Base-by-base conservation (phyloP, 2,113 vertebrate species). In the Laticauda colubrina region DNA sequence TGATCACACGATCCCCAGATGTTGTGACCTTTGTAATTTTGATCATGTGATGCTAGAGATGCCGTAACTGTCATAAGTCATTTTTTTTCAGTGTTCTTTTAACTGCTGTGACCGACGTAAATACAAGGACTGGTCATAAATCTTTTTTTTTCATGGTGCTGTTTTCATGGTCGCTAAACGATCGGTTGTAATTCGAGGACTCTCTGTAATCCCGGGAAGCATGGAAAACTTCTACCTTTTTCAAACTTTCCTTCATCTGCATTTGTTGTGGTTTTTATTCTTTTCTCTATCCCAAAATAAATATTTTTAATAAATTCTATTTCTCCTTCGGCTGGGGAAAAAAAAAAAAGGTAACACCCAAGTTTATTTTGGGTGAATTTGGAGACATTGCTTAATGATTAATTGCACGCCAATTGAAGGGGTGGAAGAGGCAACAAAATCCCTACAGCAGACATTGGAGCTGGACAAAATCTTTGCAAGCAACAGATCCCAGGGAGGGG, bases 351-450 rank as follows among this genome's bases (percentile, higher is more conserved):
- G 75, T 21, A 81, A 81, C 18, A 7, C 75, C 75, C 48, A 0
- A 1, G 0, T 23, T 94, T 85, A 43, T 53, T 92, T 95, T 64
- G 54, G 69, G 57, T n/a, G 55, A 94, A 57, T 93, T 91, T 92
- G 91, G 11, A 88, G 51, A 75, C 48, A 5, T 64, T 89, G 18
- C 3, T 0, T 75, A 1, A 0, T 53, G 81, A 92, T 87, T 75
- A 85, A 29, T 29, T 56, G 29, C 56, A 43, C 5, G 64, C 93
- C 61, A 91, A 89, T 2, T 88, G 90, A 85, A 48, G 89, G 4
- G 87, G 87, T 48, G 69, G 75, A 51, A 34, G 81, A 29, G 88
- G 87, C 85, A 86, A 3, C 45, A 24, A 88, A 1, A 90, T 81
- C 89, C 88, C 56, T 45, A 9, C 59, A 29, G 89, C 4, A 26